Evolutionary conservation across 2,888 invertebrate species (phyloP).

Genomic region (Arctia plantaginis): DNA sequence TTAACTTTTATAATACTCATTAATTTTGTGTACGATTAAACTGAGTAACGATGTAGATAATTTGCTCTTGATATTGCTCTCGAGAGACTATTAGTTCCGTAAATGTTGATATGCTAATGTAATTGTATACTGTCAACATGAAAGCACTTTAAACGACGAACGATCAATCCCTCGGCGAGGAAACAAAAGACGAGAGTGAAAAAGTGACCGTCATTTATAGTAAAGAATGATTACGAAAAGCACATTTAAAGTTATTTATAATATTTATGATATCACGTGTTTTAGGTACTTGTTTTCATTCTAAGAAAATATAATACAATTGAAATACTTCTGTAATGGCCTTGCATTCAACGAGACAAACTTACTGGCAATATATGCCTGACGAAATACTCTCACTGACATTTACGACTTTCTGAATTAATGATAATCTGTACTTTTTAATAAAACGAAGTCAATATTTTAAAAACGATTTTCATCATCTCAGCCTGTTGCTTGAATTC

Average conservation of each 20-base stretch:
- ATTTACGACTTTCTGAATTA: no score
- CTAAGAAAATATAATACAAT: background rate
- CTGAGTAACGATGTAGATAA: slow-evolving; percentile 25
- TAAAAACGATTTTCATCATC: no score
- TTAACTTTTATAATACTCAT: slow-evolving; percentile 7
- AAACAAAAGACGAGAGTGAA: background rate
- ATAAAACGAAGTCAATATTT: no score
- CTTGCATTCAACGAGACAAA: background rate
- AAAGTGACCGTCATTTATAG: background rate
- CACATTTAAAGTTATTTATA: background rate
- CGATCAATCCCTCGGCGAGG: background rate
- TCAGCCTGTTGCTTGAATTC: no score
- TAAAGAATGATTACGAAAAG: background rate
- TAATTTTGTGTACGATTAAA: slow-evolving; percentile 18
- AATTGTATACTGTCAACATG: slow-evolving; percentile 18
- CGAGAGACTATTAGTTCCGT: slow-evolving; percentile 11
- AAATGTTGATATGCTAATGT: slow-evolving; percentile 19
- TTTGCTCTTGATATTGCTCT: slow-evolving; percentile 14
- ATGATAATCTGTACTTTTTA: no score
- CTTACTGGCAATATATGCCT: no score
- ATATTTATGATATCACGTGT: background rate
- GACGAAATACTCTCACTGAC: no score
- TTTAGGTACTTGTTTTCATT: background rate
- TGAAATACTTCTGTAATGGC: no score
- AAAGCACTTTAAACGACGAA: slow-evolving; percentile 5